These are phyloP conservation scores for Tenodera sinensis DNA, from an alignment of 2,888 invertebrate species.

Conservation along the genomic window DNA sequence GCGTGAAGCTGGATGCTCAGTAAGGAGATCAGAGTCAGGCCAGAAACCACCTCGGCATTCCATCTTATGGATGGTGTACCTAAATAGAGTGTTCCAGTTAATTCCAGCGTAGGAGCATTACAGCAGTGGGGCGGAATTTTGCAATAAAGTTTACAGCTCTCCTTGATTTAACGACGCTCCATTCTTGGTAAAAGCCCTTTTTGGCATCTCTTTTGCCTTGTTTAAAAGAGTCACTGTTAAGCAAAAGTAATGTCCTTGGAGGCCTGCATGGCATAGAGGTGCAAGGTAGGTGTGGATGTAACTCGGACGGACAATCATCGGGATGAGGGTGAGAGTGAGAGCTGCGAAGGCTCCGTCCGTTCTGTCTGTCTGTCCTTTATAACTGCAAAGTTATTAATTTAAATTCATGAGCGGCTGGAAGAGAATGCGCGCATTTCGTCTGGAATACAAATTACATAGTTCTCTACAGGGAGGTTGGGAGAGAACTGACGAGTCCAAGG, in stretches of 20 bases:
- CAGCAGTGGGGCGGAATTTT: no score
- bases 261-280: not conserved
- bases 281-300: not conserved
- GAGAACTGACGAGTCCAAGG: not conserved
- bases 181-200: no score
- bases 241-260: not conserved
- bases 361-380: not conserved
- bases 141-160: no score
- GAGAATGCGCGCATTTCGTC: constrained; percentile 1
- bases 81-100: no score
- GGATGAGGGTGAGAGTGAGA: not conserved
- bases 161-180: no score
- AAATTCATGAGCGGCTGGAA: constrained; percentile 18
- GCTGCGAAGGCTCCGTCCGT: not conserved
- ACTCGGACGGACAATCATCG: not conserved
- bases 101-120: no score
- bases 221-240: no score
- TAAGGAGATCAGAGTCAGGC: no score
- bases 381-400: constrained; percentile 23
- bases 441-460: constrained; percentile 12
- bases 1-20: no score
- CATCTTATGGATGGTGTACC: no score
- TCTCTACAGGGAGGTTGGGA: not conserved
- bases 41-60: no score
- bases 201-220: no score